These are phyloP conservation scores for Erethizon dorsatum DNA, from an alignment of 2,797 vertebrate genomes.

Conservation along the genomic window DNA sequence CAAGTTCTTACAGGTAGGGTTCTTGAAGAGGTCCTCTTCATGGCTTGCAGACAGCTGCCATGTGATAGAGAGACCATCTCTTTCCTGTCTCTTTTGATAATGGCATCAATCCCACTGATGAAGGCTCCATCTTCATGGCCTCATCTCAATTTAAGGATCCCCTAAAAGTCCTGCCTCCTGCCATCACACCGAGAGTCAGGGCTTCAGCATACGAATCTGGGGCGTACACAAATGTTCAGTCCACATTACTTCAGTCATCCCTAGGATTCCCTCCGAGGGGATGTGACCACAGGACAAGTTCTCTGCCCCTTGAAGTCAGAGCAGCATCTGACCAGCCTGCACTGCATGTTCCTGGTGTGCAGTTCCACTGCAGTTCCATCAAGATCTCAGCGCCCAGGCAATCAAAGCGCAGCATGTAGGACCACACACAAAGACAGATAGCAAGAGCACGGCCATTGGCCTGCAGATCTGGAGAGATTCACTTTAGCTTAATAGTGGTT, in stretches of 20 bases:
- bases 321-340: not conserved
- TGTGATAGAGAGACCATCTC: not conserved
- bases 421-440: not conserved
- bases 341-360: not conserved
- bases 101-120: not conserved
- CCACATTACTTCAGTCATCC: not conserved
- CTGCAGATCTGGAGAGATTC: not conserved
- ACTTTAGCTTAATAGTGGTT: not conserved
- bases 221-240: no score
- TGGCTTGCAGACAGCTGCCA: not conserved
- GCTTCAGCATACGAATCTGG: not conserved
- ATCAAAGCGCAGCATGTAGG: not conserved
- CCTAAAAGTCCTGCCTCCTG: not conserved
- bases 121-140: not conserved
- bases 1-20: not conserved
- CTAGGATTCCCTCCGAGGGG: not conserved
- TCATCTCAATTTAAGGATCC: not conserved
- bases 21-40: not conserved
- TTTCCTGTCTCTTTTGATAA: rapidly evolving
- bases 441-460: rapidly evolving
- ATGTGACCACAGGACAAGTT: not conserved
- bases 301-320: not conserved
- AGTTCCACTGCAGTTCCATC: not conserved
- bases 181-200: rapidly evolving
- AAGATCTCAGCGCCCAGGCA: not conserved